phyloP scores from a whole-genome alignment of 2,797 vertebrate species.

The Phrynocephalus guinanensis region DNA sequence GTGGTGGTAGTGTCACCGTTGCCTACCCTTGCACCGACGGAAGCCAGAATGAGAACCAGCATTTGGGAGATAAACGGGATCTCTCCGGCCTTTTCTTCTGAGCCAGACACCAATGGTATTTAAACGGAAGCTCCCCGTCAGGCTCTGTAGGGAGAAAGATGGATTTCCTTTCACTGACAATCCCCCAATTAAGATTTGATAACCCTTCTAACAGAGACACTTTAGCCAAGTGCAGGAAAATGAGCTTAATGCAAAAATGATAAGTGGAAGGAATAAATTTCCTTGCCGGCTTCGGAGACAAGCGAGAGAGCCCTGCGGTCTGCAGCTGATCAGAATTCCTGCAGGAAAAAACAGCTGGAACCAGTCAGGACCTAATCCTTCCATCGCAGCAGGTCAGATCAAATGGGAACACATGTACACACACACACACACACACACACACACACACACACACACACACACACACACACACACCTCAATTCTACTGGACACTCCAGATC shows the following conservation, averaged over 20 bases:
- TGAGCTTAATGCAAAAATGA: slow-evolving; percentile 28
- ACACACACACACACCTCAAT: neutral
- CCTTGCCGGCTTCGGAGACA: neutral
- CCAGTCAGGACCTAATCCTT: neutral
- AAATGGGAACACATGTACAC: too few relatives aligned
- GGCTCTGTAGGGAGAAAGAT: slow-evolving; percentile 22
- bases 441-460: neutral
- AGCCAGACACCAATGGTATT: neutral
- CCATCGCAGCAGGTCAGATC: neutral
- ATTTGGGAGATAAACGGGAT: neutral
- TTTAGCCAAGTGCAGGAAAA: slow-evolving; percentile 36
- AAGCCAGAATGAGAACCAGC: neutral
- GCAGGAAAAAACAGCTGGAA: neutral
- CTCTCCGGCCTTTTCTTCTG: neutral
- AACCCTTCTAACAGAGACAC: slow-evolving; percentile 5
- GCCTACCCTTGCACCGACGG: neutral
- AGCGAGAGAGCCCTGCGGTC: neutral
- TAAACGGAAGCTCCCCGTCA: neutral
- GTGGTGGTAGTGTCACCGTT: too few relatives aligned
- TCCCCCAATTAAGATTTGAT: slow-evolving; percentile 36
- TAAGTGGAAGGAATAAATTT: slow-evolving; percentile 33
- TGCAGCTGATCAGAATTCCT: neutral
- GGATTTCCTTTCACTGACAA: slow-evolving; percentile 24
- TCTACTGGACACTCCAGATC: too few relatives aligned
- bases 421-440: neutral